These are phyloP conservation scores for Kryptopterus vitreolus DNA, from an alignment of 2,797 vertebrate species.

Conservation along the genomic window DNA sequence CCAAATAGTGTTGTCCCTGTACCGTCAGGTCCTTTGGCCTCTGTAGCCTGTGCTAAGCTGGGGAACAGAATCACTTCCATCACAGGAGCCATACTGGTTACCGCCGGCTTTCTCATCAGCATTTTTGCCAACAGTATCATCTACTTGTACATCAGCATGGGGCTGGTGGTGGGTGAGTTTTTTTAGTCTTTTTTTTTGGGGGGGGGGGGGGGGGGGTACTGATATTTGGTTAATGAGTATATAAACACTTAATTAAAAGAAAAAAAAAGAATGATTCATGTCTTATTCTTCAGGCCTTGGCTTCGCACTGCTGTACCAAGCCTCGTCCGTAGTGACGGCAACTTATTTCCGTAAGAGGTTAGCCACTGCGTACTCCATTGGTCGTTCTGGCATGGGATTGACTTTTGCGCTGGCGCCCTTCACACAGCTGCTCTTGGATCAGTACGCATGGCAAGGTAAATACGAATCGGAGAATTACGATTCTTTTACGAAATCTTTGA, in stretches of 20 bases:
- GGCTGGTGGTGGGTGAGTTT: conserved; percentile 84
- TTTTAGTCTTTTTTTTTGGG: conserved; percentile 17
- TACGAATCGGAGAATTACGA: neutral
- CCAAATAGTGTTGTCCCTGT: conserved; percentile 39
- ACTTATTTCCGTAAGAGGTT: conserved; percentile 83
- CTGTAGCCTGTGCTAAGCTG: conserved; percentile 75
- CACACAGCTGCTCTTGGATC: conserved; percentile 84
- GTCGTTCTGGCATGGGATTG: conserved; percentile 90
- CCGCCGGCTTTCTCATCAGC: conserved; percentile 84
- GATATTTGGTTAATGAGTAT: neutral
- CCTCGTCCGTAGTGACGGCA: conserved; percentile 80
- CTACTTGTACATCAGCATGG: conserved; percentile 91
- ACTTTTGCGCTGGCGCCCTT: conserved; percentile 89
- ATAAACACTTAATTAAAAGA: neutral
- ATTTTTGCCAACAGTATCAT: conserved; percentile 80
- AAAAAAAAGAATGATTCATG: neutral
- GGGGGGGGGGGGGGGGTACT: too few relatives aligned
- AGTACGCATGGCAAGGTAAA: conserved; percentile 89
- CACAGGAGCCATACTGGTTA: conserved; percentile 77
- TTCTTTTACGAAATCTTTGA: neutral
- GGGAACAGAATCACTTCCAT: conserved; percentile 80
- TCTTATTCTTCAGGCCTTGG: conserved; percentile 76
- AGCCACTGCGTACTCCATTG: conserved; percentile 82
- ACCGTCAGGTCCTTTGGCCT: conserved; percentile 78
- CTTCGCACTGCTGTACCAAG: conserved; percentile 87